Base-by-base conservation (phyloP, 1,140 invertebrate species). In the Drosophila bocqueti region DNA sequence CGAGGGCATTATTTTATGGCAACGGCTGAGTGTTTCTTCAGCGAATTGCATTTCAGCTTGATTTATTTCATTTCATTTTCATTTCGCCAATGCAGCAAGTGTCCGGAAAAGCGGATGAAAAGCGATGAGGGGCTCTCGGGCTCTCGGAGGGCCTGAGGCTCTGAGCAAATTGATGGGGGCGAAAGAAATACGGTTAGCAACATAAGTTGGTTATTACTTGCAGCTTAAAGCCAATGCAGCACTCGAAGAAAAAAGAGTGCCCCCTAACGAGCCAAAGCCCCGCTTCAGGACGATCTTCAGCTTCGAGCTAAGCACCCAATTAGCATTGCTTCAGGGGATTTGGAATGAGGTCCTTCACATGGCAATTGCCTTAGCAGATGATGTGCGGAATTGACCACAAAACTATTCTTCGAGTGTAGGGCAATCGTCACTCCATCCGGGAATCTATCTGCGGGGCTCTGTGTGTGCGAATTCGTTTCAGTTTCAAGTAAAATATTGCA, bases 201-300 rank as follows among this genome's bases (percentile, higher is more conserved):
- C 85, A 89, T 90, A 89, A 89, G 84, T 89, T 90, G 81, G 85
- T 89, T 89, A 89, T 89, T 89, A 89, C 84, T 84, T 78, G 85
- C 78, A 84, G 85, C 84, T 84, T 84, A 87, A 73, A 81, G 74
- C 85, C 84, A 81, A 80, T 77, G 80, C 31, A 4, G 31, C 71
- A 74, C 71, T 74, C 4, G 40, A 31, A 50, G 40, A 74, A 74
- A 54, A 47, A 52, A 8, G 31, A 4, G 10, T 0, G 29, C 29
- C 7, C 1, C 24, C 60, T 15, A 24, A 60, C 47, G 60, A 62
- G 60, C 7, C 1, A 24, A 47, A 47, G 21, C 46, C 13, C 3
- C 13, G 11, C 26, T 11, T 1, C 2, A 1, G 31, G 15, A 4
- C 8, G 16, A 50, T 29, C 26, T 50, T 50, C 16, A 24, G 34